phyloP scores from a whole-genome alignment of 2,113 vertebrate species.

The Daboia siamensis region DNA sequence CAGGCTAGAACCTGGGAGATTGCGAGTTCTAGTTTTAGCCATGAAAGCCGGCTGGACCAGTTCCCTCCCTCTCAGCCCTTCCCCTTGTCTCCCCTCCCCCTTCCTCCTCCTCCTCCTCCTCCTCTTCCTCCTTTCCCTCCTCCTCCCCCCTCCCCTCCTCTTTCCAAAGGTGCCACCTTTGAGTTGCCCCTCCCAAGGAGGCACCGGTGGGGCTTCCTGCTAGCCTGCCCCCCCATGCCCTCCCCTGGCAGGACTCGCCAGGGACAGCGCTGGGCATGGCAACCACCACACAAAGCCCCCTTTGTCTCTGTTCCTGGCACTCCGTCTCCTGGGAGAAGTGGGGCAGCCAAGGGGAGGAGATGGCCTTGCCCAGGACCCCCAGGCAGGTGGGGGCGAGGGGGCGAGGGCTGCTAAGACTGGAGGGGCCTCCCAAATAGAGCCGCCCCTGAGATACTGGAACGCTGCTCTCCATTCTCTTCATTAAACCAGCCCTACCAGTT shows the following conservation, averaged over 20 bases:
- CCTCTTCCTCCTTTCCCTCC: no score
- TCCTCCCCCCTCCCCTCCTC: no score
- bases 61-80: no score
- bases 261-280: no score
- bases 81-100: no score
- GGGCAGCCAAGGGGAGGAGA: background rate
- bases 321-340: background rate
- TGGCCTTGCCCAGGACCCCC: background rate
- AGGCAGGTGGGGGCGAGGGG: background rate
- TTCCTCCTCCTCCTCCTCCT: no score
- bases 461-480: no score
- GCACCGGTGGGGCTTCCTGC: background rate
- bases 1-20: no score
- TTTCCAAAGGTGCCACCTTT: background rate
- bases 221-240: background rate
- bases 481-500: background rate
- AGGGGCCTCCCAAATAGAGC: fast-evolving
- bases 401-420: fast-evolving
- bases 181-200: no score
- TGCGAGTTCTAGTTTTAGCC: no score
- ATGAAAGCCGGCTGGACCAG: no score
- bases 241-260: background rate
- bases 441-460: background rate
- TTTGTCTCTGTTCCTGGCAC: conserved; percentile 12
- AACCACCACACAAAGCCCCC: background rate